Conservation (phyloP, 2,113 vertebrate species). For the human region DNA sequence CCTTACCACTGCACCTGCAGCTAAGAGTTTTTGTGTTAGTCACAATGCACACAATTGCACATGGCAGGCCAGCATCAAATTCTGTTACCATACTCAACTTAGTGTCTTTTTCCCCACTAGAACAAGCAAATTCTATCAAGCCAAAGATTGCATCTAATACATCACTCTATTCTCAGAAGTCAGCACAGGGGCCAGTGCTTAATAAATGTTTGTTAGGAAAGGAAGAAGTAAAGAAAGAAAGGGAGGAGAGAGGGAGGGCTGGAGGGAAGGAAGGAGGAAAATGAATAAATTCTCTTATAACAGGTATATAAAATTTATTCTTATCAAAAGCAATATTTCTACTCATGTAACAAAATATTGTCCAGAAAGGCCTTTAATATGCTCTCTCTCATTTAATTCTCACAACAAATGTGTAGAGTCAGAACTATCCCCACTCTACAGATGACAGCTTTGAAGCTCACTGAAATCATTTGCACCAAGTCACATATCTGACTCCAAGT, state of each 20-base stretch:
- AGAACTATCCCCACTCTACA: not conserved
- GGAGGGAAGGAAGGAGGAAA: not conserved
- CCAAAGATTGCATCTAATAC: not conserved
- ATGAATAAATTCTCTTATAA: not conserved
- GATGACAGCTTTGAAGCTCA: not conserved
- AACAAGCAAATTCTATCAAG: not conserved
- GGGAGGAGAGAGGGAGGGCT: not conserved
- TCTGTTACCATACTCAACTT: not conserved
- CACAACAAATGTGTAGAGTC: not conserved
- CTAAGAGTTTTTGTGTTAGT: not conserved
- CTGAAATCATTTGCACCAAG: not conserved
- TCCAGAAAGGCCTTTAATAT: not conserved
- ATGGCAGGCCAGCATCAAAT: too few species aligned
- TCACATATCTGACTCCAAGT: not conserved
- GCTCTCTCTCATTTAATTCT: not conserved
- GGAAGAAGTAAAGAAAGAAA: not conserved
- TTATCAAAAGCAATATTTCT: not conserved
- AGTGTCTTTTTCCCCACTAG: not conserved
- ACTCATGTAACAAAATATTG: not conserved
- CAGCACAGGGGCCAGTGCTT: not conserved
- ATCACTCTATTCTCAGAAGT: not conserved
- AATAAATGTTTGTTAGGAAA: not conserved
- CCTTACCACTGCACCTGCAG: not conserved
- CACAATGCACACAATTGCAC: not conserved
- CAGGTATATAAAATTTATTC: not conserved